Evolutionary conservation across 2,888 invertebrate species (phyloP).

Genomic region (Aphrophora alni): DNA sequence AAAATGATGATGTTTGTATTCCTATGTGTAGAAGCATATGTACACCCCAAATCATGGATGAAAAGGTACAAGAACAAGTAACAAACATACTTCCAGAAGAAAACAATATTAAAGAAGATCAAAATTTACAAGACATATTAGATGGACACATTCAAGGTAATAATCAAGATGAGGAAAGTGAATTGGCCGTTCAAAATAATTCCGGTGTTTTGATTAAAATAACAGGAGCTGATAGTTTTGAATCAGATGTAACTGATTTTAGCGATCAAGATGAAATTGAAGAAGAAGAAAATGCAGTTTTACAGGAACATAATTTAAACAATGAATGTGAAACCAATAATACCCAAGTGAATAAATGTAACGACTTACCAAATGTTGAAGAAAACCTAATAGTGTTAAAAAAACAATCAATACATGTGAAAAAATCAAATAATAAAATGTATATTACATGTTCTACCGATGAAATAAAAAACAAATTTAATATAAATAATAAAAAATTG

Average conservation of each 20-base stretch:
- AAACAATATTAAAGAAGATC: not conserved
- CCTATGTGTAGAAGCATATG: slow-evolving; percentile 25
- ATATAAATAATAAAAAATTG: slow-evolving; percentile 20
- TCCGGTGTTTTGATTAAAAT: slow-evolving; percentile 37
- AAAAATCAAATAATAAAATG: not conserved
- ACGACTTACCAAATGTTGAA: not conserved
- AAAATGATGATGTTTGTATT: slow-evolving; percentile 37
- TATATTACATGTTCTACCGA: not conserved
- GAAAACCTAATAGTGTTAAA: not conserved
- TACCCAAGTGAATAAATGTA: not conserved
- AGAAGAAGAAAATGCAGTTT: slow-evolving; percentile 9
- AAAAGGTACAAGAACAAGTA: slow-evolving; percentile 11
- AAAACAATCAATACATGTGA: not conserved
- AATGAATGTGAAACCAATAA: not conserved
- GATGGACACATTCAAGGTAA: not conserved
- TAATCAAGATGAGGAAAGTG: not conserved
- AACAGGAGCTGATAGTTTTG: slow-evolving; percentile 34
- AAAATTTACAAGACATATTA: not conserved
- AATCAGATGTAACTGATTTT: slow-evolving; percentile 24
- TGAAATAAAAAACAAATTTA: not conserved
- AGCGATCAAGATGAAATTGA: slow-evolving; percentile 22
- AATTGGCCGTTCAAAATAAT: slow-evolving; percentile 11
- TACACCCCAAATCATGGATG: not conserved
- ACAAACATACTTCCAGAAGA: not conserved
- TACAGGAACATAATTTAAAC: not conserved